Evolutionary conservation across 2,113 vertebrate genomes (phyloP).

Genomic region (Pelobates fuscus): DNA sequence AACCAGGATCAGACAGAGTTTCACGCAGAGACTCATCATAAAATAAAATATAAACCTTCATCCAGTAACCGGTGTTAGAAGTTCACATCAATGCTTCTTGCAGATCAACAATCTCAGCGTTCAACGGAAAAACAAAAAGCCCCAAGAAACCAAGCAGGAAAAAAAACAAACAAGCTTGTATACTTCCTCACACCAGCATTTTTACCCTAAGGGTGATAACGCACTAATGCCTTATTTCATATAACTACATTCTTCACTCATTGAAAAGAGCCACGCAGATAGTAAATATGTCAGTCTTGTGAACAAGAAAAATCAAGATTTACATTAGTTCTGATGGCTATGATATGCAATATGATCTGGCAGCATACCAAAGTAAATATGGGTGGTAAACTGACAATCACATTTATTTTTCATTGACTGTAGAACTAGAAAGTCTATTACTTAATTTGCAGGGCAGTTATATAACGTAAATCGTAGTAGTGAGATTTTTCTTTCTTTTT

Average conservation of each 20-base stretch:
- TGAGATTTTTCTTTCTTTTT: too few relatives aligned
- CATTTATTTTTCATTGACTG: too few relatives aligned
- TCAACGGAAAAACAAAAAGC: too few relatives aligned
- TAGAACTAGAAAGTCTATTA: too few relatives aligned
- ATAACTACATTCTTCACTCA: slow-evolving; percentile 15
- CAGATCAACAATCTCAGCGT: background rate
- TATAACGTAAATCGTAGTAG: too few relatives aligned
- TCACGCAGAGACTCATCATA: slow-evolving; percentile 3
- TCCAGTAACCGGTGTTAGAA: background rate
- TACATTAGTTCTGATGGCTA: too few relatives aligned
- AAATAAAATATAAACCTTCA: background rate
- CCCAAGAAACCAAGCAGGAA: too few relatives aligned
- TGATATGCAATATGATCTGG: too few relatives aligned
- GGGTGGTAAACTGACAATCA: too few relatives aligned
- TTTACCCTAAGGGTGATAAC: slow-evolving; percentile 12
- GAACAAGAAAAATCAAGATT: background rate
- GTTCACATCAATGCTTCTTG: background rate
- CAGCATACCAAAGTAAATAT: background rate
- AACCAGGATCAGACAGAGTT: background rate
- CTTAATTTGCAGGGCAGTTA: too few relatives aligned
- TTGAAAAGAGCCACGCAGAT: background rate
- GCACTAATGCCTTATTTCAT: background rate
- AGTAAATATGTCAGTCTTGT: slow-evolving; percentile 21
- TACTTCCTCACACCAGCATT: slow-evolving; percentile 5
- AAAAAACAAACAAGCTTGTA: background rate